Base-by-base conservation (phyloP, 2,797 vertebrate genomes). In the Tarsius wallacei region DNA sequence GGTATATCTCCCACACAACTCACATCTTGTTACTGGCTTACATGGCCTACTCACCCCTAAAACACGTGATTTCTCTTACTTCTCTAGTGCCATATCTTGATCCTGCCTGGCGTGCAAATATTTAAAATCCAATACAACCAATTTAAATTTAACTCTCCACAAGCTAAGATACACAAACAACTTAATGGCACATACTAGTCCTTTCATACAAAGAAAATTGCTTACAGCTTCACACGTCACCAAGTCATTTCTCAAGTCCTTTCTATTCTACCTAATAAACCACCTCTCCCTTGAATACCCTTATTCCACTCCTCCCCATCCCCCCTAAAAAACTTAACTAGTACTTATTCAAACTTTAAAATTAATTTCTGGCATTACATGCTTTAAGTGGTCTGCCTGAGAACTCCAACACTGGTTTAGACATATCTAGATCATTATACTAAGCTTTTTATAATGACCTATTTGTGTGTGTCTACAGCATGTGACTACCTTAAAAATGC, bases 291-390 rank as follows among this genome's bases (percentile, higher is more conserved):
- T 68, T 33, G n/a, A 68, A 90, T 87, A 82, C 13, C 17, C 55
- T 24, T 77, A 82, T 14, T 26, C 28, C 7, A 94, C 8, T 22
- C 26, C 2, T 74, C 26, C 36, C 71, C 16, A 47, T 24, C 51
- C 17, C 86, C 22, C 47, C 71, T 74, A 82, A 86, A 84, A 81
- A 73, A 47, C 31, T 6, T 64, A 94, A 57, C 47, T 86, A 88
- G 57, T 59, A 92, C 1, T 82, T 68, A 90, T 0, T 47, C 81
- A 94, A 86, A 84, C 42, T 90, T 92, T 78, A 66, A 71, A 87
- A 93, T 80, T 92, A 96, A 84, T 94, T 88, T 78, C 17, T 78
- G 49, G n/a, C 15, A 66, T 53, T 90, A 77, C 6, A 78, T 80
- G 24, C 55, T 77, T 16, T 96, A 57, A 96, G 31, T 53, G 36